Evolutionary conservation across 1,140 invertebrate species (phyloP).

Genomic region (Cyclargus thomasi): DNA sequence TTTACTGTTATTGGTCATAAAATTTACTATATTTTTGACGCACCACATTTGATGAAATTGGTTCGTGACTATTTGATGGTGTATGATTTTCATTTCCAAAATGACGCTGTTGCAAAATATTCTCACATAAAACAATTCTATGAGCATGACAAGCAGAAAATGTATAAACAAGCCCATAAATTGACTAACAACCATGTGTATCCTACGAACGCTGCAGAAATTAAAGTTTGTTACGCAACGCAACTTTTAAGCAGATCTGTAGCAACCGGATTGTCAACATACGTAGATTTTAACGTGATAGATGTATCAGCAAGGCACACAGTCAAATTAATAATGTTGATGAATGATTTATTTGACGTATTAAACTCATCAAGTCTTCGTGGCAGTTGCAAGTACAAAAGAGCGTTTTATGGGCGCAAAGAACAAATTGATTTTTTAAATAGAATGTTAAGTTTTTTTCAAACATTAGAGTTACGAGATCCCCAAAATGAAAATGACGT

Average conservation of each 20-base stretch:
- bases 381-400: constrained; percentile 24
- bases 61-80: constrained; percentile 17
- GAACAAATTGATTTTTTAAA: constrained; percentile 11
- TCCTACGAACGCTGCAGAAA: constrained; percentile 28
- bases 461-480: neutral
- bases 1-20: constrained; percentile 24
- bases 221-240: constrained; percentile 31
- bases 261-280: constrained; percentile 26
- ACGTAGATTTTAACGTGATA: constrained; percentile 28
- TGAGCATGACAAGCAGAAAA: constrained; percentile 27
- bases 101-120: constrained; percentile 26
- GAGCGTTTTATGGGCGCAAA: constrained; percentile 21
- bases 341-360: neutral
- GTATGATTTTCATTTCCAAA: constrained; percentile 17
- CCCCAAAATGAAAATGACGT: constrained; percentile 4
- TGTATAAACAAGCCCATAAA: constrained; percentile 24
- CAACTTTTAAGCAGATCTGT: constrained; percentile 30
- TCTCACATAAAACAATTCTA: constrained; percentile 31
- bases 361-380: constrained; percentile 22
- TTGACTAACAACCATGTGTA: constrained; percentile 29
- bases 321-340: constrained; percentile 24
- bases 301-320: constrained; percentile 30
- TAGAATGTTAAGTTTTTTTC: constrained; percentile 10
- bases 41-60: constrained; percentile 26
- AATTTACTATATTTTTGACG: constrained; percentile 32